Evolutionary conservation across 2,888 invertebrate genomes (phyloP).

Genomic region (Trichopria drosophilae): DNA sequence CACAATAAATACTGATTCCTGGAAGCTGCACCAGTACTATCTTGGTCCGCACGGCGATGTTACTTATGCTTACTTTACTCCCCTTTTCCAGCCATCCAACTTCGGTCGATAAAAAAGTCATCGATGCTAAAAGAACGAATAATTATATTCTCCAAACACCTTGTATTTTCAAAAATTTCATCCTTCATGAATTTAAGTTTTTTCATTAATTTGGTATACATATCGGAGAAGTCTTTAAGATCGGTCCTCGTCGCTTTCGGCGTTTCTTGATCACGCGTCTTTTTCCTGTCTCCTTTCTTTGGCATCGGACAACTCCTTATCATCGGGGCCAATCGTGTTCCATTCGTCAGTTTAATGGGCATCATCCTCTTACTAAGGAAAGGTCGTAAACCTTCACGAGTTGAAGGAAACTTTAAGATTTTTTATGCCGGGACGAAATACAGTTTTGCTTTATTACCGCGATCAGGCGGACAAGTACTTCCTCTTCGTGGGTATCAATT

Average conservation of each 20-base stretch:
- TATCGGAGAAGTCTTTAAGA: background rate
- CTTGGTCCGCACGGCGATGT: constrained; percentile 39
- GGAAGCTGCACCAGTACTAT: constrained; percentile 50
- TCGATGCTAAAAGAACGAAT: too few relatives aligned
- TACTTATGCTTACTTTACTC: constrained; percentile 53
- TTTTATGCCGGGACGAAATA: too few relatives aligned
- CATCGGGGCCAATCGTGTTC: constrained; percentile 45
- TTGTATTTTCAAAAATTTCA: background rate
- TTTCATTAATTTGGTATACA: background rate
- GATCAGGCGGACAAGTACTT: too few relatives aligned
- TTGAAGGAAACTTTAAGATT: too few relatives aligned
- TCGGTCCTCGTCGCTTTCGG: constrained; percentile 14
- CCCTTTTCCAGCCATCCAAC: background rate
- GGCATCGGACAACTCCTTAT: constrained; percentile 34
- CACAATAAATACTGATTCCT: constrained; percentile 59
- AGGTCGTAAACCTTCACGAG: too few relatives aligned
- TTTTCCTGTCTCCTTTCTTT: constrained; percentile 16
- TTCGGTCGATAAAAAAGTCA: constrained; percentile 42
- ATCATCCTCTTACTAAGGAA: too few relatives aligned
- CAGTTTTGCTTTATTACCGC: too few relatives aligned
- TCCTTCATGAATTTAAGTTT: background rate
- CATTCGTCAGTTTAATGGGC: constrained; percentile 48
- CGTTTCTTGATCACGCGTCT: constrained; percentile 11
- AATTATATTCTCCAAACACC: too few relatives aligned
- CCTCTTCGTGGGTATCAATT: too few relatives aligned